phyloP scores from a whole-genome alignment of 1,140 invertebrate genomes.

The Drosophila sechellia region DNA sequence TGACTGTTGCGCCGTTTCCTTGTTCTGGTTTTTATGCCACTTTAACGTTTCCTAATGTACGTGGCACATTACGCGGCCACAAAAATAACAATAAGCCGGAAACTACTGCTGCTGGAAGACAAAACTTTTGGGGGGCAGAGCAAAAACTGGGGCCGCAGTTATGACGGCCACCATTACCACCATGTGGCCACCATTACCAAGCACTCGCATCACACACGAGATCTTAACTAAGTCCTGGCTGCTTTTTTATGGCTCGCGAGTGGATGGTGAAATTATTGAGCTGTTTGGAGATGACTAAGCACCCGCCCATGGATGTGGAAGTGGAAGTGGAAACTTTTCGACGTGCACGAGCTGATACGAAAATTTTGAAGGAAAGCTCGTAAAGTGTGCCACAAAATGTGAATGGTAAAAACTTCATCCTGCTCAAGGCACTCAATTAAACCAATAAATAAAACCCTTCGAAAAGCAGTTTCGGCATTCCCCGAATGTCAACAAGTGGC shows the following conservation, averaged over 20 bases:
- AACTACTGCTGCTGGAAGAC: conserved; percentile 17
- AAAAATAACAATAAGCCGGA: conserved; percentile 46
- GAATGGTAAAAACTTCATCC: conserved; percentile 14
- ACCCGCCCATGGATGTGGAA: neutral
- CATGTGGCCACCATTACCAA: conserved; percentile 48
- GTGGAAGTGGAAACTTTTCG: conserved; percentile 38
- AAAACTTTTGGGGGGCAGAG: conserved; percentile 40
- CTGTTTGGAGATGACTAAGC: conserved; percentile 59
- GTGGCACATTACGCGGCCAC: conserved; percentile 65
- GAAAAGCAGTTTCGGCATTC: conserved; percentile 4
- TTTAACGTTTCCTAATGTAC: conserved; percentile 80
- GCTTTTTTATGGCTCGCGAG: conserved; percentile 36
- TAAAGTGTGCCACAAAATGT: conserved; percentile 27
- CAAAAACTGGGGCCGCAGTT: conserved; percentile 50
- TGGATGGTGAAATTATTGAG: conserved; percentile 60
- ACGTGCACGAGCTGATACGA: conserved; percentile 14
- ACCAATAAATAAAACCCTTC: conserved; percentile 59
- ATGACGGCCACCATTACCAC: conserved; percentile 57
- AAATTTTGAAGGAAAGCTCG: conserved; percentile 14
- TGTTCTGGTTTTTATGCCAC: conserved; percentile 68
- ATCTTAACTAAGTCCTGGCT: conserved; percentile 54
- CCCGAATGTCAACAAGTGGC: conserved; percentile 69
- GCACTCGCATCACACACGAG: conserved; percentile 53
- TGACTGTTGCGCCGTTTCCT: conserved; percentile 60
- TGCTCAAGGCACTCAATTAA: conserved; percentile 55